Base-by-base conservation (phyloP, 2,888 invertebrate species). In the Eudasyphora cyanicolor region DNA sequence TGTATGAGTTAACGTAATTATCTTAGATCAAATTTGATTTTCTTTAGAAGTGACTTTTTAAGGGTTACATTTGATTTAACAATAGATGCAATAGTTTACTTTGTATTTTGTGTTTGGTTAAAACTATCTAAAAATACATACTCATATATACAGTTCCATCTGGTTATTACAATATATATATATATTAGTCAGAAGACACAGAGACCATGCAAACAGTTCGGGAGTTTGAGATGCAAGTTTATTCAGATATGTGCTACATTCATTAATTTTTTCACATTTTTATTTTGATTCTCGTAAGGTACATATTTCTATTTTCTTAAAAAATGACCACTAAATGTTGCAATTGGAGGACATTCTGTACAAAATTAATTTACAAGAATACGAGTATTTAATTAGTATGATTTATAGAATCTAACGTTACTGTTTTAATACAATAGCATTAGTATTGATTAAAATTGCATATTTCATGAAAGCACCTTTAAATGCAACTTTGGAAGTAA, bases 91-190 rank as follows among this genome's bases (percentile, higher is more conserved):
- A n/a, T 2, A 45, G 27, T 49, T 45, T 45, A 21, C 4, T 49
- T 49, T 4, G 24, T 24, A 24, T 54, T 54, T 24, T 57, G 49
- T 32, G 8, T 57, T 57, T 57, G 1, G 27, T 24, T 57, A 57
- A 57, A 57, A 57, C 27, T 57, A 57, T 57, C 57, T 57, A 57
- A 57, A 57, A 57, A 24, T 57, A 27, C 57, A 57, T 57, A 57
- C 12, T 14, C 7, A 45, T 12, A 57, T 49, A 49, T 32, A 6
- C 32, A 2, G 8, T 49, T n/a, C 49, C 2, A 19, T 57, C 51
- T 35, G 45, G 14, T 45, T n/a, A 32, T 32, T 45, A 14, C n/a
- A n/a, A 2, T 38, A 38, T n/a, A n/a, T n/a, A 10, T 45, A 45
- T 45, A 45, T 38, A 45, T n/a, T 38, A 38, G 38, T 51, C n/a